Conservation (phyloP, 2,797 vertebrate genomes). For the Sebastiscus albofasciatus region DNA sequence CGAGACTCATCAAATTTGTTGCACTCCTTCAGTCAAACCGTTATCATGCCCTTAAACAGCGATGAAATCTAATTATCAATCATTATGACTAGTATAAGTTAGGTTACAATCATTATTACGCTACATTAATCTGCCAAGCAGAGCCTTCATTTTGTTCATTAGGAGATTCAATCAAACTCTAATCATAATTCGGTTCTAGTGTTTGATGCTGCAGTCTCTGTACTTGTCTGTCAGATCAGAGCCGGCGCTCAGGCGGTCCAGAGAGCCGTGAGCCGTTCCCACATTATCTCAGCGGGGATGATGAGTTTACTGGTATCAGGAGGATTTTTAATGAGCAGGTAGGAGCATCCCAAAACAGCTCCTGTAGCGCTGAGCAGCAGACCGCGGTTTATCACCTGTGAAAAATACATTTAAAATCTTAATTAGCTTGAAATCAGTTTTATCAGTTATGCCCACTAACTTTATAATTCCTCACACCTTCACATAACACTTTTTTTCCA, state of each 20-base stretch:
- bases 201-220: background rate
- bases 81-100: background rate
- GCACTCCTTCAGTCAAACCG: background rate
- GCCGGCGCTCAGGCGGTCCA: slow-evolving; percentile 45
- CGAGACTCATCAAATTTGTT: background rate
- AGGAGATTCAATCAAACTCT: slow-evolving; percentile 28
- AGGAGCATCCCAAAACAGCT: slow-evolving; percentile 73
- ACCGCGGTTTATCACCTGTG: slow-evolving; percentile 86
- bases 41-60: background rate
- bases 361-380: slow-evolving; percentile 79
- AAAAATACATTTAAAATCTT: background rate
- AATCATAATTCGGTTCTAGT: slow-evolving; percentile 10
- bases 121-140: slow-evolving; percentile 8
- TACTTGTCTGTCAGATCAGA: slow-evolving; percentile 14
- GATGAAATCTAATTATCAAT: slow-evolving; percentile 10
- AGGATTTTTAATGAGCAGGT: slow-evolving; percentile 75
- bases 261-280: slow-evolving; percentile 72
- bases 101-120: background rate
- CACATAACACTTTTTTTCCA: too few relatives aligned
- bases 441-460: background rate
- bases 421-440: background rate
- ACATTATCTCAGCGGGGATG: slow-evolving; percentile 66
- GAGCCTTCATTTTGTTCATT: slow-evolving; percentile 12
- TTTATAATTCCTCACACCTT: background rate
- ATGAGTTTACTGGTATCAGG: slow-evolving; percentile 59